phyloP scores from a whole-genome alignment of 53 echinoderm and acorn worm species.

The Crossaster papposus region DNA sequence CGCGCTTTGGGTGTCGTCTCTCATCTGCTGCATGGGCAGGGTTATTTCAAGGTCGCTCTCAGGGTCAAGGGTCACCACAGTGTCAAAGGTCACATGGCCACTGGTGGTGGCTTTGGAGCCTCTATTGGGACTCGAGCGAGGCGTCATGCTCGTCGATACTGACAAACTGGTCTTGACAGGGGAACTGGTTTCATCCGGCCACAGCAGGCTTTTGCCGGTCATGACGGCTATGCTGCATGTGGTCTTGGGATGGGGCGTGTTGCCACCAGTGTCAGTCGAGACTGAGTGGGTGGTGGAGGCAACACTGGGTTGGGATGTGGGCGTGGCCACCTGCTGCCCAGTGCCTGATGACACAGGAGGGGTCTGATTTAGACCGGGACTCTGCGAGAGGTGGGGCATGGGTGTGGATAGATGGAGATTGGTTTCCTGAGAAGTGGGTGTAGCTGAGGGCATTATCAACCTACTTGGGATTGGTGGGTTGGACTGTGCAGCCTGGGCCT shows the following conservation, averaged over 20 bases:
- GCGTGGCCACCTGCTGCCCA: constrained; percentile 21
- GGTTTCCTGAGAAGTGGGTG: constrained; percentile 51
- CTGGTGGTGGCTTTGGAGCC: background rate
- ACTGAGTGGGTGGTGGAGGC: constrained; percentile 13
- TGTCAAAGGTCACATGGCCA: constrained; percentile 10
- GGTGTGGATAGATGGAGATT: constrained; percentile 35
- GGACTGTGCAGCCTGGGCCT: constrained; percentile 58
- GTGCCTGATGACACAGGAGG: constrained; percentile 44
- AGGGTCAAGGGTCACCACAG: background rate
- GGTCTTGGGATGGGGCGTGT: constrained; percentile 19
- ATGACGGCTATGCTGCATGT: constrained; percentile 79
- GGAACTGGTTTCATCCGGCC: constrained; percentile 44
- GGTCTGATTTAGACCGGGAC: constrained; percentile 15
- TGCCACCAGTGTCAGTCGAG: constrained; percentile 21
- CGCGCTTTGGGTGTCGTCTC: constrained; percentile 65
- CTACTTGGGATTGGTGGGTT: constrained; percentile 57
- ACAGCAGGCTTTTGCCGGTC: constrained; percentile 88
- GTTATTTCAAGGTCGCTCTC: constrained; percentile 50
- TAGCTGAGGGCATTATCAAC: constrained; percentile 76
- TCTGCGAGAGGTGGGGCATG: background rate
- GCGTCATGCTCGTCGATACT: constrained; percentile 19
- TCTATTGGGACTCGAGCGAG: constrained; percentile 21
- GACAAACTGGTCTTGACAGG: constrained; percentile 4
- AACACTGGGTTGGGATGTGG: background rate
- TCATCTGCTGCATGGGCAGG: constrained; percentile 59